Evolutionary conservation across 2,888 invertebrate genomes (phyloP), one percentile per base, ranked within the genome.

Genomic region (Troides helena): DNA sequence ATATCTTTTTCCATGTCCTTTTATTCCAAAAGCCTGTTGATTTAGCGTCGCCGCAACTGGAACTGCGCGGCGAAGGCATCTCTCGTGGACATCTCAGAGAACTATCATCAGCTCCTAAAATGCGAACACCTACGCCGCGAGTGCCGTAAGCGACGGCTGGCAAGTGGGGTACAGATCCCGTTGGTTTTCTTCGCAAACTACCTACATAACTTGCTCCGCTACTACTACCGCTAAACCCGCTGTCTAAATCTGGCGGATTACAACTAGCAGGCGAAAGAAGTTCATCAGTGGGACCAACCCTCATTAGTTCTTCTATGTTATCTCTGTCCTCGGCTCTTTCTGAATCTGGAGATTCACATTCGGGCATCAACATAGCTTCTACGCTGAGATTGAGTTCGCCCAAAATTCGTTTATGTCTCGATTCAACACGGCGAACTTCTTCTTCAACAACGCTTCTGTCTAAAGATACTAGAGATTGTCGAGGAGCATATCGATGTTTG

Each of bases 311-410:
- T 78, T 94, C 94, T 74, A 94, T 91, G 81, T 94, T 94, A 81
- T 94, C 94, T 80, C 93, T 93, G 74, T 93, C 93, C 80, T 94
- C 94, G 70, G 94, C 94, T 79, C 95, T 94, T 83, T 95, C 95
- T 65, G 94, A 95, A 84, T 94, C 94, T 75, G 93, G 94, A 75
- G 93, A 95, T 88, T 94, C 94, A 73, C 94, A 94, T 80, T 95
- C 95, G 23, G 97, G 97, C 97, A 97, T 98, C 75, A 98, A 88
- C 97, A 98, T 97, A 62, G 97, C 97, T 89, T 98, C 97, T 61
- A 96, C 96, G 77, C 97, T 96, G 72, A 98, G 94, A 93, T 97
- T 97, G 71, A 98, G 91, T 86, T 98, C 97, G 61, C 97, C 97
- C 74, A 98, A 93, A 76, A 97, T 96, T 81, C 96, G 94, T 78